phyloP scores from a whole-genome alignment of 2,113 vertebrate genomes.

The Istiophorus platypterus region DNA sequence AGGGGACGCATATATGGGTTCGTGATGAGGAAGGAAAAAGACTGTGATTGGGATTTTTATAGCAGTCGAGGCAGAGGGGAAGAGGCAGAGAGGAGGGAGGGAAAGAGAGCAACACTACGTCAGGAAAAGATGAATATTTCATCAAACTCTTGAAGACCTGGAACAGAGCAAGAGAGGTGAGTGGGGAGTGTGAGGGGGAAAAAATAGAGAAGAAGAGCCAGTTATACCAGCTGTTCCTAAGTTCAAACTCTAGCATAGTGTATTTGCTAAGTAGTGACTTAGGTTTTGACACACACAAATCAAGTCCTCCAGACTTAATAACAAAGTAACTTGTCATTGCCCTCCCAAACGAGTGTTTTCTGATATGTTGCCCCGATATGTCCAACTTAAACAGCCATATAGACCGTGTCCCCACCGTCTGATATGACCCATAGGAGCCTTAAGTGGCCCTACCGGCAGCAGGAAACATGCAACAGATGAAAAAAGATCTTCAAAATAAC shows the following conservation, averaged over 20 bases:
- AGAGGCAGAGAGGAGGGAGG: constrained; percentile 43
- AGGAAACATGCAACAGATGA: not conserved
- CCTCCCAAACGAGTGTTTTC: not conserved
- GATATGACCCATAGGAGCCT: not conserved
- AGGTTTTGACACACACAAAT: not conserved
- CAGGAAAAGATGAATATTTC: constrained; percentile 68
- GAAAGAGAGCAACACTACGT: constrained; percentile 31
- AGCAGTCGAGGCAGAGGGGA: constrained; percentile 37
- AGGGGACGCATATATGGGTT: constrained; percentile 44
- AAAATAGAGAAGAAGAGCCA: constrained; percentile 5
- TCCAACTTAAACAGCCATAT: not conserved
- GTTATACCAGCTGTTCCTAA: constrained; percentile 26
- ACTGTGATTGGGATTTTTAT: constrained; percentile 58
- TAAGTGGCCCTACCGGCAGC: not conserved
- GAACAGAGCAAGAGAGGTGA: constrained; percentile 23
- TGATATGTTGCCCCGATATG: not conserved
- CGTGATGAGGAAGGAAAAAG: constrained; percentile 16
- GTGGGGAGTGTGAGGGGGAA: not conserved
- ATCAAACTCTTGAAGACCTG: constrained; percentile 56
- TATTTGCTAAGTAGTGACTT: not conserved
- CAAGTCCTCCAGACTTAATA: not conserved
- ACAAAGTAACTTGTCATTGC: not conserved
- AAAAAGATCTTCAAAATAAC: too few species aligned
- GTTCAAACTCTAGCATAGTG: constrained; percentile 16
- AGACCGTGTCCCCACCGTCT: not conserved